phyloP scores from a whole-genome alignment of 2,797 vertebrate species.

The Ciconia nigra region DNA sequence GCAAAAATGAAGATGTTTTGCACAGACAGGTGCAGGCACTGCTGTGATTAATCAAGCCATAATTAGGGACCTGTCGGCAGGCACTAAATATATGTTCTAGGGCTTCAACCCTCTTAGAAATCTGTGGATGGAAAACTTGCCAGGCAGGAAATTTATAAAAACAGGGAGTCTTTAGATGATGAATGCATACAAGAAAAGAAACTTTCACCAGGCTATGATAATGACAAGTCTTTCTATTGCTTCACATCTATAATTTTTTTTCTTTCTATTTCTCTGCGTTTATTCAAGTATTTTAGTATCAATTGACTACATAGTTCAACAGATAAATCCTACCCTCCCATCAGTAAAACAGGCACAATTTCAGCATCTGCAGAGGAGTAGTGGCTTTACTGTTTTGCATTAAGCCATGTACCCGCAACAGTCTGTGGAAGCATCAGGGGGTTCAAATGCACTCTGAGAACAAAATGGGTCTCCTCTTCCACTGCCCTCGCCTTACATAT shows the following conservation, averaged over 20 bases:
- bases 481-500: neutral
- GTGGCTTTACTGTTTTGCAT: neutral
- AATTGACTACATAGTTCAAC: neutral
- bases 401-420: neutral
- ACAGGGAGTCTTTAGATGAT: neutral
- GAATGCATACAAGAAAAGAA: slow-evolving; percentile 23
- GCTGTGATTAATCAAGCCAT: slow-evolving; percentile 69
- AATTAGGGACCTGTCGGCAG: slow-evolving; percentile 66
- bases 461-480: neutral
- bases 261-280: neutral
- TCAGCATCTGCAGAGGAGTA: neutral
- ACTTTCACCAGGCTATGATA: neutral
- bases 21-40: slow-evolving; percentile 65
- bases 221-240: neutral
- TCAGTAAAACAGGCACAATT: neutral
- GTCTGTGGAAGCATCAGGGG: neutral
- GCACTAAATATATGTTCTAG: slow-evolving; percentile 61
- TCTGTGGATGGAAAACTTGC: slow-evolving; percentile 49
- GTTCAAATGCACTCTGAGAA: neutral
- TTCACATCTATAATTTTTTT: neutral
- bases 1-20: slow-evolving; percentile 61
- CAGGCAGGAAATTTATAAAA: slow-evolving; percentile 55
- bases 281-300: neutral
- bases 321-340: neutral
- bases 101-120: slow-evolving; percentile 53